phyloP scores from a whole-genome alignment of 2,888 invertebrate species.

The Euzophera pinguis region DNA sequence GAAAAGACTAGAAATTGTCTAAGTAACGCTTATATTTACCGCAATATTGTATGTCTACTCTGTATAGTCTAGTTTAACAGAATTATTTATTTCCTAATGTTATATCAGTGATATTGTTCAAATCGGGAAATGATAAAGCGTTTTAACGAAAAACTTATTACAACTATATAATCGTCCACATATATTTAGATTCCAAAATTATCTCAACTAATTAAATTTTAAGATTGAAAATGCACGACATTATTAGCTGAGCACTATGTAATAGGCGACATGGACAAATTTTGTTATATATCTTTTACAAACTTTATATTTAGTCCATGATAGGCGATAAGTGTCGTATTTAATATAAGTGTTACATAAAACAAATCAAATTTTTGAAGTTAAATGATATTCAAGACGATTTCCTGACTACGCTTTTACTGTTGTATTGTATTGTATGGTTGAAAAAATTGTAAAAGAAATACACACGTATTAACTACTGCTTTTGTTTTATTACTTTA shows the following conservation, averaged over 20 bases:
- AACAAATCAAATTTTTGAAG: slow-evolving; percentile 37
- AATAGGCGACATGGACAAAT: slow-evolving; percentile 32
- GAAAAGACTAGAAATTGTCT: slow-evolving; percentile 86
- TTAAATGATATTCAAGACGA: slow-evolving; percentile 32
- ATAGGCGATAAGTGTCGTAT: slow-evolving; percentile 23
- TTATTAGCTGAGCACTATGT: slow-evolving; percentile 43
- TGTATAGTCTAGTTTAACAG: slow-evolving; percentile 63
- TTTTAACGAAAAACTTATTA: slow-evolving; percentile 22
- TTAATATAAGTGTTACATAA: slow-evolving; percentile 37
- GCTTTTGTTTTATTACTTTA: slow-evolving; percentile 17
- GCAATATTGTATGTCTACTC: slow-evolving; percentile 41
- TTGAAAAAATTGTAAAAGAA: slow-evolving; percentile 41
- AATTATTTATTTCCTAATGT: slow-evolving; percentile 61
- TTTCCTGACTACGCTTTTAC: slow-evolving; percentile 38
- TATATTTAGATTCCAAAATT: slow-evolving; percentile 20
- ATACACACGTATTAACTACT: slow-evolving; percentile 38
- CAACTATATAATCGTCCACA: slow-evolving; percentile 10
- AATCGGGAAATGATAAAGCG: slow-evolving; percentile 33
- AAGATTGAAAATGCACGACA: slow-evolving; percentile 31
- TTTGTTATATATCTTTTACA: slow-evolving; percentile 8
- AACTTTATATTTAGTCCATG: slow-evolving; percentile 16
- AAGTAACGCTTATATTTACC: slow-evolving; percentile 39
- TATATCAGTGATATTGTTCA: slow-evolving; percentile 35
- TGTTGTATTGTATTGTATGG: slow-evolving; percentile 42
- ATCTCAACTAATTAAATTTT: slow-evolving; percentile 8